Conservation (phyloP, 1,140 invertebrate genomes). For the Probaryconus sp. region DNA sequence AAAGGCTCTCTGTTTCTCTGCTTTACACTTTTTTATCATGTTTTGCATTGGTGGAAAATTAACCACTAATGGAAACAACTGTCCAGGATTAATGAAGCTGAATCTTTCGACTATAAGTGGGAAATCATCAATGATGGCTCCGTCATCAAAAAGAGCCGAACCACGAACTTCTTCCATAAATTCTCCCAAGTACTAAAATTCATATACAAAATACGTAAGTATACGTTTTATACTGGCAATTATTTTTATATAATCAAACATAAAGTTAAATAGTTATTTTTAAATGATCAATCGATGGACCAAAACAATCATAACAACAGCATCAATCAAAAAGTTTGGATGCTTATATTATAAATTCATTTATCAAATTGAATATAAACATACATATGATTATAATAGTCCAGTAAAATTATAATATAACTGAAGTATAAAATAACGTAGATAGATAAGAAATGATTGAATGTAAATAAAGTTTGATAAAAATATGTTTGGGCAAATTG, state of each 20-base stretch:
- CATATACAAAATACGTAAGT: too few relatives aligned
- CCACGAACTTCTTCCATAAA: conserved; percentile 48
- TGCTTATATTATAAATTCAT: neutral
- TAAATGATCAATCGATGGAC: too few relatives aligned
- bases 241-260: too few relatives aligned
- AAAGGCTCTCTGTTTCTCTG: conserved; percentile 30
- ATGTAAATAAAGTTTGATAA: too few relatives aligned
- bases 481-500: too few relatives aligned
- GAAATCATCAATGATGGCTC: conserved; percentile 37
- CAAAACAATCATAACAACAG: neutral
- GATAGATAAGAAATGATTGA: too few relatives aligned
- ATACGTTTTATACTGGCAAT: too few relatives aligned
- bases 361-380: neutral
- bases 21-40: conserved; percentile 37
- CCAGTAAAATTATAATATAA: neutral
- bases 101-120: conserved; percentile 36
- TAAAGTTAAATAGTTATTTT: neutral
- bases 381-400: neutral
- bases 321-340: neutral
- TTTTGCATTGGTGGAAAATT: conserved; percentile 6
- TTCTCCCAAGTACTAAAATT: conserved; percentile 48
- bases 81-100: conserved; percentile 50
- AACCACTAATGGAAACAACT: conserved; percentile 46
- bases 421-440: too few relatives aligned
- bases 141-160: conserved; percentile 42